Evolutionary conservation across 1,140 invertebrate genomes (phyloP), one percentile per base, ranked within the genome.

Genomic region (Andricus grossulariae): DNA sequence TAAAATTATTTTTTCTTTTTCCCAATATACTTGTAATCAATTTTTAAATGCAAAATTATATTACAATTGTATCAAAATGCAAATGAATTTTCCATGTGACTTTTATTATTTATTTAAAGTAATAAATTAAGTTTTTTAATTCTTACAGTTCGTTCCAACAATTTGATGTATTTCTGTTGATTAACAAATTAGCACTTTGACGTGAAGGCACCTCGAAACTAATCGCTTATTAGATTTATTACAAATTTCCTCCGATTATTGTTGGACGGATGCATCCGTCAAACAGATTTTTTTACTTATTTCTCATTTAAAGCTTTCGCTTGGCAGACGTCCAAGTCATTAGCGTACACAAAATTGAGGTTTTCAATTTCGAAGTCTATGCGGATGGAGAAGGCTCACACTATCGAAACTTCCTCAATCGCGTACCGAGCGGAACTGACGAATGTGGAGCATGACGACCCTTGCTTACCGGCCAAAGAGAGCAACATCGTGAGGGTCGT

Each of bases 361-460:
- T 50, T 50, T 70, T 70, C 19, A 70, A 75, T 18, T 11, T 15
- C 4, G 12, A 10, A 73, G 50, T 15, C 49, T 49, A 10, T 39
- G 45, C 6, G 13, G 13, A 57, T 32, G 45, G n/a, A 55, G 73
- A 71, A 71, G 18, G 32, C 12, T 10, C 15, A n/a, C 32, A 16
- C 25, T 66, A 45, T 39, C 71, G 66, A 78, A 75, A 55, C 73
- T 74, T 32, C 73, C 76, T 45, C 54, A 78, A 73, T 66, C 75
- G 52, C 71, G 77, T 76, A 78, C 74, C 25, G 77, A 81, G 60
- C 79, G 51, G 75, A 79, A 87, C 83, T 87, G 83, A 82, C 77
- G 76, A 75, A 60, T 32, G 76, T 74, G 72, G 39, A 81, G 82
- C 75, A 45, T 71, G 72, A 78, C 51, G 78, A 60, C 70, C 71